A percentile compares a stretch with the other conserved stretches of the same genome.
Evolutionary conservation across 2,113 vertebrate genomes (phyloP).

Genomic region (Hydrolagus affinis): DNA sequence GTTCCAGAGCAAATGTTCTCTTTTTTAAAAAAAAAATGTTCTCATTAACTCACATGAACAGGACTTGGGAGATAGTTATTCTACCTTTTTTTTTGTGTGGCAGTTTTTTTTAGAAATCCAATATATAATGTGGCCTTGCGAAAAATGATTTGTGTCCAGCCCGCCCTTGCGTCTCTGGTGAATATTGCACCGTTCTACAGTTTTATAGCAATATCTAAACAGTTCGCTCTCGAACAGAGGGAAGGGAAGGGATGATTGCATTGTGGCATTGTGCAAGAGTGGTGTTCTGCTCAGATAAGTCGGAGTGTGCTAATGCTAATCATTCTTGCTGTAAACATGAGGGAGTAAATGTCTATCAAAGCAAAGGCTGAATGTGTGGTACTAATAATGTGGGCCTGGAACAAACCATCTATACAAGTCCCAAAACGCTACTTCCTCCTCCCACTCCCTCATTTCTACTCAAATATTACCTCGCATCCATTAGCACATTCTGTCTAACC

Average conservation of each 20-base stretch:
- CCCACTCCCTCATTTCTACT: background rate
- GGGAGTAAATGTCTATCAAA: background rate
- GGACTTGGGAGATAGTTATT: background rate
- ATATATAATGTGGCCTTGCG: background rate
- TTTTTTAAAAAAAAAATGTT: background rate
- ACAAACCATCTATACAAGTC: too few species aligned
- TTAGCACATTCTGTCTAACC: background rate
- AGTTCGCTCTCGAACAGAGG: background rate
- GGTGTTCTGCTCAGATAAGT: background rate
- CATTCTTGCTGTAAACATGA: background rate
- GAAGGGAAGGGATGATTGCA: background rate
- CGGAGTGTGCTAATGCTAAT: background rate
- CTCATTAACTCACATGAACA: background rate
- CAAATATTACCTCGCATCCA: background rate
- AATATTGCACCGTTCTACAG: background rate
- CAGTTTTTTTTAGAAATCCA: background rate
- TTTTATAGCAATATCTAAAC: background rate
- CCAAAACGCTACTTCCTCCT: background rate
- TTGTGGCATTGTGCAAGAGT: background rate
- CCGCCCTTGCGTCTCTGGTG: background rate
- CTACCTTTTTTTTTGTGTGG: background rate
- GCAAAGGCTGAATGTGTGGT: background rate
- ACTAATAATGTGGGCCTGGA: background rate
- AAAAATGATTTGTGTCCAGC: background rate
- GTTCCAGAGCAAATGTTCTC: background rate